Conservation (phyloP, 2,113 vertebrate species). For the Apeltes quadracus region DNA sequence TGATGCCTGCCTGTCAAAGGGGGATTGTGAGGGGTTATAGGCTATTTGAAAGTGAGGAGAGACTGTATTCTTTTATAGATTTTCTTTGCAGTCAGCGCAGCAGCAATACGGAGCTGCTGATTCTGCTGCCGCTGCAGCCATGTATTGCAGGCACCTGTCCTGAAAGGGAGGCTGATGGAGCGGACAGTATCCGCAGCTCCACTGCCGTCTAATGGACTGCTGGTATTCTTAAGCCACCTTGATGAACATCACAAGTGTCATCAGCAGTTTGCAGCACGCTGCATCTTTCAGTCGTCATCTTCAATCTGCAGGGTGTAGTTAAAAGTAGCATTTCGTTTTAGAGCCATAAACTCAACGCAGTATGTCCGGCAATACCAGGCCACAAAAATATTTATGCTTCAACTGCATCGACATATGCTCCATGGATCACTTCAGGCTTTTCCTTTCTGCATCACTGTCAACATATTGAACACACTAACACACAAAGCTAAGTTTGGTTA, state of each 20-base stretch:
- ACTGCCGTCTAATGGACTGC: not conserved
- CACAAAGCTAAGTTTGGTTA: not conserved
- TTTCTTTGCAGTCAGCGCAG: constrained; percentile 45
- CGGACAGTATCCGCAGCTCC: not conserved
- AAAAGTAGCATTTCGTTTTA: not conserved
- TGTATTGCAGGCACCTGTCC: constrained; percentile 35
- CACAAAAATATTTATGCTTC: not conserved
- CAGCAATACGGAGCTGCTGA: constrained; percentile 20
- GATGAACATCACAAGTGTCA: not conserved
- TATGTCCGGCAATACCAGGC: not conserved
- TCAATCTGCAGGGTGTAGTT: constrained; percentile 1
- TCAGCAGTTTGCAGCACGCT: constrained; percentile 1
- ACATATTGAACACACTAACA: not conserved
- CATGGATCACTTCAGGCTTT: not conserved
- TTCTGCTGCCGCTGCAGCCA: constrained; percentile 36
- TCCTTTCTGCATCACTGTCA: not conserved
- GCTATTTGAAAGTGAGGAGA: constrained; percentile 34
- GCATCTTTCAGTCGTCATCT: not conserved
- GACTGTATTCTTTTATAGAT: constrained; percentile 34
- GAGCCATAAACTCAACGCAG: not conserved
- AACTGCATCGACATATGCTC: not conserved
- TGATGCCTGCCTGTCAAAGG: constrained; percentile 53
- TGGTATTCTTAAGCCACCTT: not conserved
- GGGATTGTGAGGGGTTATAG: constrained; percentile 53
- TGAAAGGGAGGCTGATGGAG: not conserved